Evolutionary conservation across 1,140 invertebrate species (phyloP), one percentile per base, ranked within the genome.

Genomic region (Piezodorus guildinii): DNA sequence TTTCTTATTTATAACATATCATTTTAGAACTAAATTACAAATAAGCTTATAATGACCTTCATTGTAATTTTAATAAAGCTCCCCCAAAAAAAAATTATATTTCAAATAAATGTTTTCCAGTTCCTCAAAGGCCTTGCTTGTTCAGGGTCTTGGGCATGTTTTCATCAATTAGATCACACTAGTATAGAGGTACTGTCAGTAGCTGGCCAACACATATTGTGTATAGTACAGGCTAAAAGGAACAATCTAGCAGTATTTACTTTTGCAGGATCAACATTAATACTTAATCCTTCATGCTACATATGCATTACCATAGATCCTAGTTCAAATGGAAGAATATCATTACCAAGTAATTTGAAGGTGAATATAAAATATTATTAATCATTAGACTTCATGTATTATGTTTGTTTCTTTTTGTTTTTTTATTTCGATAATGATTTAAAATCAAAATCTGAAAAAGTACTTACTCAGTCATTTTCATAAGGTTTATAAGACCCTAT

Each of bases 251-350:
- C 85, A 43, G 87, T 78, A 56, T 90, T 94, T 71, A 75, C 85
- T 58, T 94, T 95, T 73, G 91, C 94, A 76, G 91, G 90, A 1
- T 88, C 86, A 0, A 87, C 91, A 72, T 72, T 95, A 4, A 80
- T 72, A 0, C 73, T 95, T 3, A 91, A 93, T 74, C 81, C 85
- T 0, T 81, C 85, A 9, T 90, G 89, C 69, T 91, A 90, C 65
- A 86, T 93, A 0, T 94, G 90, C 70, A 94, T 96, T 65, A 95
- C 92, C 0, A 94, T 95, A 90, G 95, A 94, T 77, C 91, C 91
- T 1, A 87, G 90, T 45, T 94, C 95, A 71, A 90, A 89, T 9
- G 91, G 90, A 34, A 78, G 89, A 60, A 85, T 86, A 0, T 88
- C 91, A 70, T 72, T 95, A 43, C 93, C 93, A 0, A 91, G 95